Evolutionary conservation across 2,113 vertebrate genomes (phyloP).

Genomic region (Anser cygnoides): DNA sequence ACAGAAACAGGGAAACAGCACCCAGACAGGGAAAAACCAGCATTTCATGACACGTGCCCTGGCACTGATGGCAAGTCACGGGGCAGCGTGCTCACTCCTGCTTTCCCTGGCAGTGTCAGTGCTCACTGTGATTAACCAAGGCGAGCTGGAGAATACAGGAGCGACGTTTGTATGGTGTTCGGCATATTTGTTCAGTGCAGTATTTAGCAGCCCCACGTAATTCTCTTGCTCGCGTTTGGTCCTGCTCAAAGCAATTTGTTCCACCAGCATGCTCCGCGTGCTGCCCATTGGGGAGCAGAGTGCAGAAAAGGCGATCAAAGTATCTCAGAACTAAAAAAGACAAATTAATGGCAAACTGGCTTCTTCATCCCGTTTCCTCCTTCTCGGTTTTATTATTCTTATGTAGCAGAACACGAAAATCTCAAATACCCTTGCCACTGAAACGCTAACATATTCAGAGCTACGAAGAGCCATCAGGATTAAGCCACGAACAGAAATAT

Average conservation of each 20-base stretch:
- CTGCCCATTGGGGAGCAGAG: background rate
- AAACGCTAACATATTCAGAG: background rate
- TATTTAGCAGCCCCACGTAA: background rate
- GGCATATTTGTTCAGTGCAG: background rate
- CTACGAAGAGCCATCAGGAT: background rate
- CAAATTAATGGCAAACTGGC: background rate
- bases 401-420: background rate
- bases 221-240: background rate
- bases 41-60: background rate
- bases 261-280: rapidly evolving
- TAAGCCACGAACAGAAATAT: background rate
- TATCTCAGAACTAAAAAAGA: background rate
- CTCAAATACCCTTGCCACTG: background rate
- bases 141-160: rapidly evolving
- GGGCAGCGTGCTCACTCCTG: rapidly evolving
- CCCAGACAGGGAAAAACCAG: background rate
- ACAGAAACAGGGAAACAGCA: background rate
- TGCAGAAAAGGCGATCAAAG: background rate
- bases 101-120: rapidly evolving
- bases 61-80: background rate
- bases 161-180: rapidly evolving
- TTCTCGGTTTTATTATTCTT: background rate
- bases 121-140: rapidly evolving
- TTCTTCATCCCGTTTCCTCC: background rate
- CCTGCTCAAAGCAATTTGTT: background rate